Percentiles rank a stretch among this genome's conserved stretches.
Evolutionary conservation across 2,888 invertebrate species (phyloP).

Genomic region (Ormyrus pomaceus): DNA sequence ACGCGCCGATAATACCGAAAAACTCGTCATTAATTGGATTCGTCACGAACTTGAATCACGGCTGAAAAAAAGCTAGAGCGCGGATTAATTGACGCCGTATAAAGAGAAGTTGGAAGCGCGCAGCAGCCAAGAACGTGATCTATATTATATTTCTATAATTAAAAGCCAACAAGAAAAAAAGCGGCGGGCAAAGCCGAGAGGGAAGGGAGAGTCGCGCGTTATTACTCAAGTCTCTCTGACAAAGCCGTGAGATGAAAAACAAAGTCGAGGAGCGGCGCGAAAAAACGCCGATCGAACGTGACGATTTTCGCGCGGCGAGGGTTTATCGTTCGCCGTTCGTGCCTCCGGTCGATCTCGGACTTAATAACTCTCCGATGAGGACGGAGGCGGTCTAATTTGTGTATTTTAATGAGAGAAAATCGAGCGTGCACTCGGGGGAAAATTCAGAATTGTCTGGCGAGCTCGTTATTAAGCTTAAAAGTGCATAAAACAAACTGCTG

Average conservation of each 20-base stretch:
- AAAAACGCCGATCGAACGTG: conserved; percentile 34
- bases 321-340: conserved; percentile 20
- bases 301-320: conserved; percentile 6
- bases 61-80: conserved; percentile 4
- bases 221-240: conserved; percentile 5
- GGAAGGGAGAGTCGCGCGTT: conserved; percentile 7
- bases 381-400: not conserved
- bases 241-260: conserved; percentile 9
- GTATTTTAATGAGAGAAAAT: not conserved
- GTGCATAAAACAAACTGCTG: too few relatives aligned
- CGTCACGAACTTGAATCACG: conserved; percentile 47
- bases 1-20: not conserved
- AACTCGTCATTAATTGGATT: conserved; percentile 41
- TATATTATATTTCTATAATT: conserved; percentile 27
- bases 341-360: conserved; percentile 3
- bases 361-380: not conserved
- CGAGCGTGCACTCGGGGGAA: too few relatives aligned
- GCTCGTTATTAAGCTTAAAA: too few relatives aligned
- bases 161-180: not conserved
- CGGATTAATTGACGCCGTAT: conserved; percentile 11
- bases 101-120: not conserved
- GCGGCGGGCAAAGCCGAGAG: not conserved
- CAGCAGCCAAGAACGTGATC: not conserved
- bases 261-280: conserved; percentile 16
- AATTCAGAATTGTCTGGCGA: too few relatives aligned